phyloP scores from a whole-genome alignment of 2,113 vertebrate genomes.

The Pitta sordida region DNA sequence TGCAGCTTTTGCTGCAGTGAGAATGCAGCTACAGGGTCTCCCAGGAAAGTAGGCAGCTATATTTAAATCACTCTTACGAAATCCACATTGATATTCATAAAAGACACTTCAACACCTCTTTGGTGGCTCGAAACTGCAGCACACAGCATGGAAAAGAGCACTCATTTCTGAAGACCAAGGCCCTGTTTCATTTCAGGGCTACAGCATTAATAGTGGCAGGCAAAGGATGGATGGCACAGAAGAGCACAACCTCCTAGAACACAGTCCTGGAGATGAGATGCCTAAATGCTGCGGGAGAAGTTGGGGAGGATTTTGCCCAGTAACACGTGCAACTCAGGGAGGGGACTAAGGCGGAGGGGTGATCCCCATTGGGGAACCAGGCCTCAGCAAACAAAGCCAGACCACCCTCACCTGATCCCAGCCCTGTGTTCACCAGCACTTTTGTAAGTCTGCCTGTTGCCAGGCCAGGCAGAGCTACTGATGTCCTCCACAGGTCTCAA shows the following conservation, averaged over 20 bases:
- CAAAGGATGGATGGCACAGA: rapidly evolving
- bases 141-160: not conserved
- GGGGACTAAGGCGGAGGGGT: rapidly evolving
- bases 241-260: not conserved
- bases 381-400: rapidly evolving
- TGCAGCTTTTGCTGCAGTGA: constrained; percentile 27
- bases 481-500: not conserved
- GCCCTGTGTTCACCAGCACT: not conserved
- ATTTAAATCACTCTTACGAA: constrained; percentile 44
- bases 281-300: not conserved
- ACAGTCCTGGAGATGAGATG: not conserved
- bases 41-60: constrained; percentile 40
- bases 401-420: not conserved
- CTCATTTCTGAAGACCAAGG: not conserved
- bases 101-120: constrained; percentile 5
- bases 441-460: not conserved
- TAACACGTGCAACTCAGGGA: not conserved
- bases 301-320: not conserved
- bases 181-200: not conserved
- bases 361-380: rapidly evolving
- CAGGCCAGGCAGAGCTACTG: not conserved
- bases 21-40: constrained; percentile 20
- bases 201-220: rapidly evolving
- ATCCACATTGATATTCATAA: constrained; percentile 36
- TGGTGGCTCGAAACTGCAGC: not conserved